These are phyloP conservation scores for Folsomia candida DNA, from an alignment of 2,888 invertebrate genomes.

Conservation along the genomic window DNA sequence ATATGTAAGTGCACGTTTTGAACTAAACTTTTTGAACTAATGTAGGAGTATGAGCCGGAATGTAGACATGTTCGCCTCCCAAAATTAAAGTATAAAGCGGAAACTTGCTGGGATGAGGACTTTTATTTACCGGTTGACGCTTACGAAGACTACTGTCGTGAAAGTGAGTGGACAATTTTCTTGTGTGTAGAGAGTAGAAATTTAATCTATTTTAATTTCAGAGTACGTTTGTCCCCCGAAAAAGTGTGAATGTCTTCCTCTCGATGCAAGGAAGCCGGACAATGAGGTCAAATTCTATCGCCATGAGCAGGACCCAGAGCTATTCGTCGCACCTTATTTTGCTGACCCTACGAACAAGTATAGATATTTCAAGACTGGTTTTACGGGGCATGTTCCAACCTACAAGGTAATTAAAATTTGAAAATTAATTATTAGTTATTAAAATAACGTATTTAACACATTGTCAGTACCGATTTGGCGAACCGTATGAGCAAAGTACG, in stretches of 20 bases:
- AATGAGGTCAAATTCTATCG: slow-evolving; percentile 40
- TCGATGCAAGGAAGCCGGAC: slow-evolving; percentile 41
- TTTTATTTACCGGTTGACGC: slow-evolving; percentile 42
- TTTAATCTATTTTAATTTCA: slow-evolving; percentile 4
- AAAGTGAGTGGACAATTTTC: slow-evolving; percentile 11
- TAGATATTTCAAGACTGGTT: slow-evolving; percentile 45
- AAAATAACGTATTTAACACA: too few species aligned
- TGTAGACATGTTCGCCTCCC: slow-evolving; percentile 46
- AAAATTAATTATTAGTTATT: neutral
- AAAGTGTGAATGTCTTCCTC: slow-evolving; percentile 46
- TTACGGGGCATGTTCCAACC: slow-evolving; percentile 46
- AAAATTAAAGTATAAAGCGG: slow-evolving; percentile 42
- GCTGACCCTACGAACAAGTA: slow-evolving; percentile 44
- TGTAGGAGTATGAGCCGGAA: slow-evolving; percentile 39
- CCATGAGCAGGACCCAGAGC: slow-evolving; percentile 38
- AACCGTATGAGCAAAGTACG: slow-evolving; percentile 36
- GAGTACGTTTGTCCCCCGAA: slow-evolving; percentile 41
- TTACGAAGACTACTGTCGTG: slow-evolving; percentile 38
- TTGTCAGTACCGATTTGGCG: slow-evolving; percentile 41
- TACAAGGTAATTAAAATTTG: slow-evolving; percentile 27
- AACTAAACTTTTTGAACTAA: neutral
- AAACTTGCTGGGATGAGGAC: slow-evolving; percentile 47
- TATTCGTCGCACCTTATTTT: slow-evolving; percentile 44
- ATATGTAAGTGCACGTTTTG: neutral
- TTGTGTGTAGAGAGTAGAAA: neutral